Base-by-base conservation (phyloP, 2,888 invertebrate species). In the Protula sp. region DNA sequence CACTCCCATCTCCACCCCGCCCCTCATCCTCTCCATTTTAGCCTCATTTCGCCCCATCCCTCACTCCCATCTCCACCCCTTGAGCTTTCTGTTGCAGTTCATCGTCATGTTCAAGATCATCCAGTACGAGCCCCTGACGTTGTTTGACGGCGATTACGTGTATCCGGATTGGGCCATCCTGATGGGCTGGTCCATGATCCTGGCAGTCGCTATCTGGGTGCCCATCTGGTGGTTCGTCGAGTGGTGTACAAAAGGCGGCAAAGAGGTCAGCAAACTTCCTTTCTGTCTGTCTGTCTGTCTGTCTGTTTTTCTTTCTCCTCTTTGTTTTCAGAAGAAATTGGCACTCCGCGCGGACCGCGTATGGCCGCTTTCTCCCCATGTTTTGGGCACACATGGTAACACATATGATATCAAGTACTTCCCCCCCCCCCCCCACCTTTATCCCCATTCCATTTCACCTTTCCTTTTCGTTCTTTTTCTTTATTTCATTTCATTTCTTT, bases 141-240 rank as follows among this genome's bases (percentile, higher is more conserved):
- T 61, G 29, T 68, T 59, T 2, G 66, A 65, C 1, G 50, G 50
- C 9, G 50, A 50, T 5, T 64, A 61, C 4, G 54, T 63, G 1
- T 76, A 67, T 55, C 71, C 72, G 2, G 58, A 55, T 19, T 71
- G 72, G 69, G 70, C 70, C 22, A 68, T 70, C 54, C 68, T 61
- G 30, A 62, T 76, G 24, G 73, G 73, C 38, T 74, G 74, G 74
- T 45, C 72, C 47, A 67, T 70, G 30, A 71, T 71, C n/a, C 55
- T 67, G 27, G 62, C 65, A 50, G 55, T 71, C 24, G 63, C 73
- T 52, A 54, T 69, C 19, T 65, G 67, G 57, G 72, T 74, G 22
- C 75, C 74, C 0, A 51, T 65, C 22, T 71, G 72, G 68, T 70
- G 68, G 56, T 48, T 74, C 0, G 66, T 57, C 24, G 62, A 67